Evolutionary conservation across 2,797 vertebrate species (phyloP).

Genomic region (Apogon hyalosoma): DNA sequence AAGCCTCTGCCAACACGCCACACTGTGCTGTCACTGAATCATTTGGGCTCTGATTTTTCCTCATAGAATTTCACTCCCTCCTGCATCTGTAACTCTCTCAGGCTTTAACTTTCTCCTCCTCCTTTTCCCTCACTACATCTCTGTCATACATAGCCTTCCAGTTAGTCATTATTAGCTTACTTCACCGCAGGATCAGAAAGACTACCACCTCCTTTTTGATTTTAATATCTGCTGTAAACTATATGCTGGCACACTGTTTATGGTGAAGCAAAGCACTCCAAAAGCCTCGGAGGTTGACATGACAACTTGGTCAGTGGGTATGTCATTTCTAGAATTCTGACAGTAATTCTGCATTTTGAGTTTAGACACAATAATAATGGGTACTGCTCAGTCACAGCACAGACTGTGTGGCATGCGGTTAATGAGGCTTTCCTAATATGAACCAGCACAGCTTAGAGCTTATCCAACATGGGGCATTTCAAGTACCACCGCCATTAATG

Average conservation of each 20-base stretch:
- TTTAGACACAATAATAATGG: constrained; percentile 50
- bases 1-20: constrained; percentile 44
- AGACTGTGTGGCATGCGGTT: constrained; percentile 56
- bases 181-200: constrained; percentile 26
- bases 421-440: constrained; percentile 57
- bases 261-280: constrained; percentile 14
- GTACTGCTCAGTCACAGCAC: constrained; percentile 37
- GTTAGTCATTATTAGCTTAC: constrained; percentile 20
- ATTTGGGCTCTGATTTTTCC: constrained; percentile 34
- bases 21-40: constrained; percentile 33
- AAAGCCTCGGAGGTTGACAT: constrained; percentile 39
- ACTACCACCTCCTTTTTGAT: not conserved
- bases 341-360: constrained; percentile 49
- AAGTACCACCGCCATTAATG: constrained; percentile 34
- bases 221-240: constrained; percentile 25
- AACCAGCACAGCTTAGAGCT: constrained; percentile 43
- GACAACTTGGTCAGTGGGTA: constrained; percentile 43
- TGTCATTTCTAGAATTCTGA: constrained; percentile 43
- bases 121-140: not conserved
- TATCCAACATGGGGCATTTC: constrained; percentile 36
- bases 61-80: constrained; percentile 21
- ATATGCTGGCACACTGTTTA: constrained; percentile 12
- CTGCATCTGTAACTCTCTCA: constrained; percentile 24
- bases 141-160: constrained; percentile 10
- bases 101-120: constrained; percentile 29